Conservation (phyloP, 2,888 invertebrate genomes). For the Glyphotaelius pellucidus region DNA sequence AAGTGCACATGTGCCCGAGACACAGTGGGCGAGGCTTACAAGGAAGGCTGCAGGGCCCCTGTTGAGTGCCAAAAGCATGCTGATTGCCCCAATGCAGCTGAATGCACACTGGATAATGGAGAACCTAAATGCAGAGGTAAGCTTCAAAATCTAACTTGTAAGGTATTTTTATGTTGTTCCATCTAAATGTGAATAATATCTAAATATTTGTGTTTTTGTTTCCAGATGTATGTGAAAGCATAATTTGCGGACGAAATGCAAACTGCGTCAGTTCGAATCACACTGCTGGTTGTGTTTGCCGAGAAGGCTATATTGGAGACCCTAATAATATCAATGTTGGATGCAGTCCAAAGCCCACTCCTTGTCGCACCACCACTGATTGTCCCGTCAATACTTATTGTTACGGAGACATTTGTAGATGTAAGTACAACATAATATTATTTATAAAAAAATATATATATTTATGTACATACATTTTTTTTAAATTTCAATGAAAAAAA, state of each 20-base stretch:
- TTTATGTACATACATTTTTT: too few species aligned
- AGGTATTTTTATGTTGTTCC: neutral
- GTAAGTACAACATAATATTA: slow-evolving; percentile 76
- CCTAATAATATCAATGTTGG: slow-evolving; percentile 83
- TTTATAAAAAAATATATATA: too few species aligned
- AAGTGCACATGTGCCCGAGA: slow-evolving; percentile 88
- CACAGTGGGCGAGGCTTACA: slow-evolving; percentile 90
- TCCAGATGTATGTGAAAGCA: slow-evolving; percentile 86
- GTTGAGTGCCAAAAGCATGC: slow-evolving; percentile 87
- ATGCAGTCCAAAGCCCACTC: slow-evolving; percentile 85
- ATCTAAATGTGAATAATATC: neutral
- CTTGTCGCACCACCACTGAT: slow-evolving; percentile 84
- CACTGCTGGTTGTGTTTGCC: slow-evolving; percentile 87
- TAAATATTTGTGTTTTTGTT: slow-evolving; percentile 60
- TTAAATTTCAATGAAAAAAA: too few species aligned
- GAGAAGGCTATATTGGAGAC: slow-evolving; percentile 87
- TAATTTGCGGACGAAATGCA: slow-evolving; percentile 88
- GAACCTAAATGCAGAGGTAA: slow-evolving; percentile 87
- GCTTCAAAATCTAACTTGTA: slow-evolving; percentile 54
- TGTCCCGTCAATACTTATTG: slow-evolving; percentile 90
- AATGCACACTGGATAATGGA: slow-evolving; percentile 84
- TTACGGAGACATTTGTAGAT: slow-evolving; percentile 87
- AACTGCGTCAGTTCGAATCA: slow-evolving; percentile 89
- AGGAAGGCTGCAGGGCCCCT: slow-evolving; percentile 88
- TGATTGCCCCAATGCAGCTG: slow-evolving; percentile 89